Evolutionary conservation across 2,113 vertebrate genomes (phyloP).

Genomic region (Oriolus oriolus): DNA sequence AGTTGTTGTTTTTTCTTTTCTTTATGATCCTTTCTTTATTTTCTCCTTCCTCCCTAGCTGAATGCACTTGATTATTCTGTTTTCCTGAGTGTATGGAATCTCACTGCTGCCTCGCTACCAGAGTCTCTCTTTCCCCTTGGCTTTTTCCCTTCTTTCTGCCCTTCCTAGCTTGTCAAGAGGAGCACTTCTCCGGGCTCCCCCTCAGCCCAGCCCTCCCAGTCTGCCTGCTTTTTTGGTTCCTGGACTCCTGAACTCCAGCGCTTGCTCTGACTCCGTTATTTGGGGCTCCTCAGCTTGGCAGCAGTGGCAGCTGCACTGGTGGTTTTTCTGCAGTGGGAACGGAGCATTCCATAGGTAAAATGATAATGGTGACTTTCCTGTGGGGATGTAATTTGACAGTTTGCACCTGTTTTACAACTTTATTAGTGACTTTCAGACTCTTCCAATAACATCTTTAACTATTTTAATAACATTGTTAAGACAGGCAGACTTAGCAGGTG

Average conservation of each 20-base stretch:
- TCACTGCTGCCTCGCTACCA: not conserved
- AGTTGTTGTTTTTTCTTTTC: not conserved
- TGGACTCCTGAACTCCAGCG: not conserved
- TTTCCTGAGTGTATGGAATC: not conserved
- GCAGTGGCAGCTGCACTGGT: conserved; percentile 45
- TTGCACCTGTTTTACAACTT: conserved; percentile 60
- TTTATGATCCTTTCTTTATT: not conserved
- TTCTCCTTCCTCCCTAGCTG: not conserved
- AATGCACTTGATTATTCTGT: not conserved
- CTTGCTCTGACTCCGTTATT: not conserved
- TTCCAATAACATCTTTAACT: not conserved
- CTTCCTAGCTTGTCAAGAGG: not conserved
- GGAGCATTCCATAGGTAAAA: conserved; percentile 62
- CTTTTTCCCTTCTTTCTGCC: not conserved
- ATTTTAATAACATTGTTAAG: not conserved
- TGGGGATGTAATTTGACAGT: conserved; percentile 57
- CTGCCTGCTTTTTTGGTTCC: conserved; percentile 9
- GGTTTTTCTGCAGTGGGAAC: conserved; percentile 32
- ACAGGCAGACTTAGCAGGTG: not conserved
- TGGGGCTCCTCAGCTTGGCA: not conserved
- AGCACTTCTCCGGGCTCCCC: not conserved
- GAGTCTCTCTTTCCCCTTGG: not conserved
- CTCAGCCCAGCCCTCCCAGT: not conserved
- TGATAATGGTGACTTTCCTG: conserved; percentile 49
- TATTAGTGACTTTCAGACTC: not conserved